phyloP scores from a whole-genome alignment of 2,888 invertebrate species.

The Sthenelais limicola region DNA sequence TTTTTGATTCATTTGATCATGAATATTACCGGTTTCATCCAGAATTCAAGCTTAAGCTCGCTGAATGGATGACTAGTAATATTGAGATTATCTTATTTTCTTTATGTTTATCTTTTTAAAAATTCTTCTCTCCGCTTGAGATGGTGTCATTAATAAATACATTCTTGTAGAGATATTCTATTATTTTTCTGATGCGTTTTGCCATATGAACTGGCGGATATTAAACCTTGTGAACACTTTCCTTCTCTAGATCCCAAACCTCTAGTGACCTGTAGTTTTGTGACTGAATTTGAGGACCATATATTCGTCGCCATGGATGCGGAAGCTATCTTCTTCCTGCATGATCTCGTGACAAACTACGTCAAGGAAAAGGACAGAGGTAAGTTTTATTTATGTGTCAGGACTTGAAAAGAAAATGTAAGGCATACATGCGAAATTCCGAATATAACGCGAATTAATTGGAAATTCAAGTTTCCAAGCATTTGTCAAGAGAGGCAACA shows the following conservation, averaged over 20 bases:
- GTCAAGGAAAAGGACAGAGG: constrained; percentile 92
- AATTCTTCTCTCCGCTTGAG: not conserved
- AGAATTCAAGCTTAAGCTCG: too few species aligned
- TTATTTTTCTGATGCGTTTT: too few species aligned
- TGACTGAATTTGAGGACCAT: constrained; percentile 98
- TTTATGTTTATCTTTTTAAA: not conserved
- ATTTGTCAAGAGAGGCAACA: too few species aligned
- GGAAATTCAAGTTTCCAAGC: too few species aligned
- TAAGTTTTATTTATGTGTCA: constrained; percentile 44
- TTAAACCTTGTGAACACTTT: not conserved
- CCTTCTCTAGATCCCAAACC: constrained; percentile 78
- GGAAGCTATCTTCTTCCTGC: constrained; percentile 97
- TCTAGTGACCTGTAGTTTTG: constrained; percentile 94
- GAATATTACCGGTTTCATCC: too few species aligned
- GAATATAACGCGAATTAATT: too few species aligned
- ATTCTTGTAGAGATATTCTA: too few species aligned
- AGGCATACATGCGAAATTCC: too few species aligned
- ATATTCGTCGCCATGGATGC: constrained; percentile 97
- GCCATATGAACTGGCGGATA: not conserved
- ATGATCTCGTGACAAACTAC: constrained; percentile 96
- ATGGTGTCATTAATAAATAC: too few species aligned
- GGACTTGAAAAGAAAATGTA: too few species aligned
- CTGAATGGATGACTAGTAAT: too few species aligned
- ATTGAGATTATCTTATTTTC: constrained; percentile 3
- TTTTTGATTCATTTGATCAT: too few species aligned